Conservation (phyloP, 2,888 invertebrate genomes). For the Rhagonycha fulva region DNA sequence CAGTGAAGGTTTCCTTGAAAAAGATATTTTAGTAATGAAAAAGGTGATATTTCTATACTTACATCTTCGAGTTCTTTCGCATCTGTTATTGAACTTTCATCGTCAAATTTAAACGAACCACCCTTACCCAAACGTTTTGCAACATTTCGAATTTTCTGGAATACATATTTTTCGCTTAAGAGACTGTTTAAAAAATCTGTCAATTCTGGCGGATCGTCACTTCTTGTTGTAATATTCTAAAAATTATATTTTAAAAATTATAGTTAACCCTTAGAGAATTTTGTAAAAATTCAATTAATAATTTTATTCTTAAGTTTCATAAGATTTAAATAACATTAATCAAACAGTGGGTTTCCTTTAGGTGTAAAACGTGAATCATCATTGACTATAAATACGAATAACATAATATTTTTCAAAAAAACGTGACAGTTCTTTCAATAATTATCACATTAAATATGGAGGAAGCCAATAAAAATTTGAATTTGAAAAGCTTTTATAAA, state of each 20-base stretch:
- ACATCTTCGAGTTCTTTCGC: background rate
- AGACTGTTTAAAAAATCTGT: conserved; percentile 48
- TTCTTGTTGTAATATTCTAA: conserved; percentile 45
- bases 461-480: background rate
- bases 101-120: background rate
- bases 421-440: background rate
- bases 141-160: conserved; percentile 45
- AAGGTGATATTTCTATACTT: background rate
- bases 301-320: background rate
- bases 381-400: background rate
- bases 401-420: background rate
- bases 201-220: conserved; percentile 47
- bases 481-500: background rate
- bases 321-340: background rate
- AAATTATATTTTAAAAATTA: conserved; percentile 8
- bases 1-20: background rate
- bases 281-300: background rate
- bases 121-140: conserved; percentile 13
- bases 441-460: background rate
- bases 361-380: background rate
- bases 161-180: conserved; percentile 46
- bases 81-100: background rate
- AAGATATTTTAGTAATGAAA: background rate
- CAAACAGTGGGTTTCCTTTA: background rate
- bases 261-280: background rate